Evolutionary conservation across 2,113 vertebrate species (phyloP).

Genomic region (Ginglymostoma cirratum): DNA sequence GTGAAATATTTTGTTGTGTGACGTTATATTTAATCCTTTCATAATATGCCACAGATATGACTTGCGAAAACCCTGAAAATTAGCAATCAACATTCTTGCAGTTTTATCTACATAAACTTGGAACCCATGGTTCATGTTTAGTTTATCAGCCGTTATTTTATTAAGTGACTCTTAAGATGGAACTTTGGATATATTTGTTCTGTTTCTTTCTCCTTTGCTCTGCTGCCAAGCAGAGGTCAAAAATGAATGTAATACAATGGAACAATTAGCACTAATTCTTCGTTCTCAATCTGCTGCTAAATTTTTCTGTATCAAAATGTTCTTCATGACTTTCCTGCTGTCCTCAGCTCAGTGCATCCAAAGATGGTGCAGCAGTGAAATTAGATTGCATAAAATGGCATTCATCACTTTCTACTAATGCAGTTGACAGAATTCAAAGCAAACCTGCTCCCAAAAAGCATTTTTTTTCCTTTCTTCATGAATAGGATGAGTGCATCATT

Average conservation of each 20-base stretch:
- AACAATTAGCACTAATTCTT: not conserved
- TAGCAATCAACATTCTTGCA: not conserved
- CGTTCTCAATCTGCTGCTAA: not conserved
- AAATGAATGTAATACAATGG: not conserved
- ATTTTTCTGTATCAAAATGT: not conserved
- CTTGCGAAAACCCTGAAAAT: not conserved
- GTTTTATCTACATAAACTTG: not conserved
- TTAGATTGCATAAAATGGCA: not conserved
- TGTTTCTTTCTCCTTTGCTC: not conserved
- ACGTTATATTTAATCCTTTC: not conserved
- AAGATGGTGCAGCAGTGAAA: not conserved
- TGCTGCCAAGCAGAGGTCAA: not conserved
- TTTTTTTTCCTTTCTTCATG: no score
- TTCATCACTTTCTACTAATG: not conserved
- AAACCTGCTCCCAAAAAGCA: not conserved
- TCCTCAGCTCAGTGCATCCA: not conserved
- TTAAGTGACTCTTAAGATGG: not conserved
- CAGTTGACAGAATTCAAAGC: not conserved
- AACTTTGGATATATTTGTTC: not conserved
- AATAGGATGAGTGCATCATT: no score
- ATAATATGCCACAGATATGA: not conserved
- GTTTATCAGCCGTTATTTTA: not conserved
- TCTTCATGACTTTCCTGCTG: not conserved
- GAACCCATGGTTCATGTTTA: not conserved
- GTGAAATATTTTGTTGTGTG: not conserved